Conservation (phyloP, 2,113 vertebrate species). For the Genyomyrus donnyi region DNA sequence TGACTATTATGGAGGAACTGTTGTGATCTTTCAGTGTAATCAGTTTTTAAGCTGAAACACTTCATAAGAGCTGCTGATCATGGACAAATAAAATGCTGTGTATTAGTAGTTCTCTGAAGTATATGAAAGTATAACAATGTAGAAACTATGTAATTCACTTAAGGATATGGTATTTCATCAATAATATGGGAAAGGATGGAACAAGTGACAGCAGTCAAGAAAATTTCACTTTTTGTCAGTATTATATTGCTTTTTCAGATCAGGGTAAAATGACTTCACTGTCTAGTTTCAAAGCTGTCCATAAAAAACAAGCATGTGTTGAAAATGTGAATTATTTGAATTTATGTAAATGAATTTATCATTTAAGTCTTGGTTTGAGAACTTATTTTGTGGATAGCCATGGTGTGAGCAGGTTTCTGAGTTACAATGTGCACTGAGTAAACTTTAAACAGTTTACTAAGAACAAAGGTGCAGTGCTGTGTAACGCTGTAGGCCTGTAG, state of each 20-base stretch:
- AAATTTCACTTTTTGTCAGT: not conserved
- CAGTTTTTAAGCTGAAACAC: not conserved
- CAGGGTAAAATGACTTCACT: not conserved
- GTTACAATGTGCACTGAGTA: not conserved
- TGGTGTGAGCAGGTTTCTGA: not conserved
- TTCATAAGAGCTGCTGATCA: not conserved
- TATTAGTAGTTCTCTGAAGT: not conserved
- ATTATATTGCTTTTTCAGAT: not conserved
- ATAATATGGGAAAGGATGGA: not conserved
- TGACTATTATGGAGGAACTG: conserved; percentile 69
- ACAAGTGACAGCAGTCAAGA: not conserved
- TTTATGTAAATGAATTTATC: not conserved
- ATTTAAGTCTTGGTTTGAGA: not conserved
- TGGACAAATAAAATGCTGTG: conserved; percentile 3
- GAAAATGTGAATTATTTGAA: not conserved
- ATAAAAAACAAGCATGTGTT: not conserved
- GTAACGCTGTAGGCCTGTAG: not conserved
- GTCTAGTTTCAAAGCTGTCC: not conserved
- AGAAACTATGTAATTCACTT: conserved; percentile 14
- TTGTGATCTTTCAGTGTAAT: conserved; percentile 27
- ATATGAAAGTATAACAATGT: conserved; percentile 19
- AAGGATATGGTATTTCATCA: not conserved
- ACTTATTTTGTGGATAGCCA: not conserved
- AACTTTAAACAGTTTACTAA: no score
- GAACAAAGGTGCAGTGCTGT: no score